phyloP scores from a whole-genome alignment of 2,888 invertebrate genomes.

The Cerceris rybyensis region DNA sequence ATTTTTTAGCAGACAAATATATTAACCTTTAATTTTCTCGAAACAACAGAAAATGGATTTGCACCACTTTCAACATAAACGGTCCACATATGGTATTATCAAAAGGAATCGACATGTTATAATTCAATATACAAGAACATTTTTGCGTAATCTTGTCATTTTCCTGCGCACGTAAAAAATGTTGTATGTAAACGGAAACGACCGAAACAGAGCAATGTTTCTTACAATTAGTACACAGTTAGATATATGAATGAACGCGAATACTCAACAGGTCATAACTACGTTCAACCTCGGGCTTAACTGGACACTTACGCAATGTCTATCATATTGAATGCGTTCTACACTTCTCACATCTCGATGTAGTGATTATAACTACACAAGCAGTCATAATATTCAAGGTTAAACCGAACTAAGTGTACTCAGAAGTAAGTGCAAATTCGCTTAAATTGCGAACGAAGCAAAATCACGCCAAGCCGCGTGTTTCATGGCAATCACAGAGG shows the following conservation, averaged over 20 bases:
- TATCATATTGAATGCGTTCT: constrained; percentile 80
- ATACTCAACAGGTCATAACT: constrained; percentile 7
- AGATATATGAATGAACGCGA: constrained; percentile 24
- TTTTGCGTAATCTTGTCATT: too few relatives aligned
- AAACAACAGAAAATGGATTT: too few relatives aligned
- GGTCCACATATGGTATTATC: too few relatives aligned
- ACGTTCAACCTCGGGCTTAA: constrained; percentile 29
- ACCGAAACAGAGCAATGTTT: too few relatives aligned
- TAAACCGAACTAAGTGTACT: constrained; percentile 73
- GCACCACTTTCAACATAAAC: too few relatives aligned
- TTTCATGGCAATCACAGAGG: constrained; percentile 76
- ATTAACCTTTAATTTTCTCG: too few relatives aligned
- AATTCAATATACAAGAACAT: too few relatives aligned
- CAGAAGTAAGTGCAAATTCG: constrained; percentile 73
- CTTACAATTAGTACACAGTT: not conserved
- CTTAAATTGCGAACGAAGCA: constrained; percentile 64
- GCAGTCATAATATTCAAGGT: constrained; percentile 59
- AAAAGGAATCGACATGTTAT: too few relatives aligned
- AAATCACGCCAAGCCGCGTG: constrained; percentile 77
- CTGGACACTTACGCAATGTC: constrained; percentile 65
- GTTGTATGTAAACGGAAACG: too few relatives aligned
- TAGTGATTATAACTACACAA: constrained; percentile 1
- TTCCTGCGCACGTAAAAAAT: too few relatives aligned
- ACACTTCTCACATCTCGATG: constrained; percentile 43
- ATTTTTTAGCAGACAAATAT: too few relatives aligned